Conservation (phyloP, 2,113 vertebrate genomes). For the Myodes glareolus region DNA sequence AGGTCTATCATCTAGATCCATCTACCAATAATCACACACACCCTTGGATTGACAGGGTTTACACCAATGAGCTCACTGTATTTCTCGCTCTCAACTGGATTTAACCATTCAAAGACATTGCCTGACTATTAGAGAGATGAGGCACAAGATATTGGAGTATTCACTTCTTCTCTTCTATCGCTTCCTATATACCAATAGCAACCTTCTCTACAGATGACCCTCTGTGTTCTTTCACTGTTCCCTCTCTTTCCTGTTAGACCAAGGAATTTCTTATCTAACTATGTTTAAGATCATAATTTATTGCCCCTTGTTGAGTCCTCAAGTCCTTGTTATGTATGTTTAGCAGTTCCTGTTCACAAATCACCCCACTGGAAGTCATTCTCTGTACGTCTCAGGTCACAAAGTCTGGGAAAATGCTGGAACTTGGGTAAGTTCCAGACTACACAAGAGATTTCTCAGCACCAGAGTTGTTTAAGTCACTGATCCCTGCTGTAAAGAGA, state of each 20-base stretch:
- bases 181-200: background rate
- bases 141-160: background rate
- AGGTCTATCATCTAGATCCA: background rate
- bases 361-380: background rate
- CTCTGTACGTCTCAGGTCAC: background rate
- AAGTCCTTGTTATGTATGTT: background rate
- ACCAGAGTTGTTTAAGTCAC: background rate
- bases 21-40: fast-evolving
- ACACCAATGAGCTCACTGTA: background rate
- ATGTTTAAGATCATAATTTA: background rate
- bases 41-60: background rate
- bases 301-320: background rate
- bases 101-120: background rate
- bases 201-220: background rate
- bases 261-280: background rate
- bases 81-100: background rate
- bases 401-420: background rate
- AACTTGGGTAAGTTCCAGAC: background rate
- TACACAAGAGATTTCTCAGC: background rate
- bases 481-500: background rate
- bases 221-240: background rate
- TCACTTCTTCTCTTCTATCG: background rate
- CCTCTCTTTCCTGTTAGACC: background rate
- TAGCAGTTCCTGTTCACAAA: background rate
- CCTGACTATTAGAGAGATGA: background rate